Base-by-base conservation (phyloP, 2,888 invertebrate genomes). In the Lamproptera curius region DNA sequence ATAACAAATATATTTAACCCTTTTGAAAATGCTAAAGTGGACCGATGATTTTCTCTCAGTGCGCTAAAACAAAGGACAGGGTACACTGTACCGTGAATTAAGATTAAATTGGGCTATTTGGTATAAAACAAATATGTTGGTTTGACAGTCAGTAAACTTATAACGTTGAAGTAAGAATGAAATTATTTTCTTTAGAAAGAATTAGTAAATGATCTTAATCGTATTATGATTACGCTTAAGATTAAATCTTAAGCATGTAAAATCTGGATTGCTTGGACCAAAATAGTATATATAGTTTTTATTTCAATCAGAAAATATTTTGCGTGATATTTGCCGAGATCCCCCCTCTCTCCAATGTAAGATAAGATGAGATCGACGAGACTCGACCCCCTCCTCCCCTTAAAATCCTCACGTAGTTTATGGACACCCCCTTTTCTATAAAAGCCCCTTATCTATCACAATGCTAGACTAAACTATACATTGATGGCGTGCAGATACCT, bases 201-300 rank as follows among this genome's bases (percentile, higher is more conserved):
- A 28, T 28, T 28, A 28, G 28, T 28, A 9, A 28, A 28, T 28
- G 28, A 28, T 28, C n/a, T 28, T 28, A 28, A 28, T 28, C 28
- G 28, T 28, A 28, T 28, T 28, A 28, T n/a, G 28, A 28, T 28
- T 28, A 28, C n/a, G 28, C 28, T 10, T 9, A 28, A 28, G 28
- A 28, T 10, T 28, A 6, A 28, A 28, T 28, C 3, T 28, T 28
- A 28, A 28, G 28, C 28, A 28, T 28, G 28, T 28, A 10, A 8
- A 20, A 20, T 28, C 28, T 28, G n/a, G 36, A 41, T 41, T 41
- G 36, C 55, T 42, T 48, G 48, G 41, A 53, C 52, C 34, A 42
- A 26, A 16, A 39, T 38, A 37, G 33, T 46, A 37, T 42, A 28
- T n/a, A n/a, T n/a, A 20, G 3, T 20, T 33, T 40, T 37, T 33